A percentile compares a stretch with the other conserved stretches of the same genome.
phyloP scores from a whole-genome alignment of 2,113 vertebrate species.

The Ploceus nigricollis region DNA sequence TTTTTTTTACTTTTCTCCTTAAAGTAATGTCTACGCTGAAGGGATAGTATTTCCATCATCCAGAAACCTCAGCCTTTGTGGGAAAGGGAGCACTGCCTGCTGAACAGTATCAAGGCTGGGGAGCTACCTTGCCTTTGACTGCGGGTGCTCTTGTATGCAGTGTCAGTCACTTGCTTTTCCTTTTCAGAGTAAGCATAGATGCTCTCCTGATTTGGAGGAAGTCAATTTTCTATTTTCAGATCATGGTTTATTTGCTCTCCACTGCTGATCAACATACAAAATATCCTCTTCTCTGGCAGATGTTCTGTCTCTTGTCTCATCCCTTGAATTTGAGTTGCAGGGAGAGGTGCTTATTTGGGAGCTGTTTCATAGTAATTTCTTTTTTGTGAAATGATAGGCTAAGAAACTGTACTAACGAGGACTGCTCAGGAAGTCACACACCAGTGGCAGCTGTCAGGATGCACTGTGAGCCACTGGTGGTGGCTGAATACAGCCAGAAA shows the following conservation, averaged over 20 bases:
- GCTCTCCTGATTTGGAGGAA: not conserved
- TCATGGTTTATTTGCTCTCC: not conserved
- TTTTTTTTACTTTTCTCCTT: not conserved
- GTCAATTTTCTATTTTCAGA: not conserved
- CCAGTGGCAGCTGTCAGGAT: not conserved
- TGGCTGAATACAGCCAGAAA: not conserved
- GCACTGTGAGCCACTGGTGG: not conserved
- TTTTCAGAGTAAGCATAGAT: not conserved
- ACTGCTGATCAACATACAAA: not conserved
- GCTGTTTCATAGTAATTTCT: not conserved
- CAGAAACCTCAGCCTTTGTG: not conserved
- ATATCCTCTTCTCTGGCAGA: not conserved
- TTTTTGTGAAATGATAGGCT: not conserved
- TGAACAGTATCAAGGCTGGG: not conserved
- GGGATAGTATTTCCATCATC: not conserved
- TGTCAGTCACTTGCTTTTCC: not conserved
- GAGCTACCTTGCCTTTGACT: not conserved
- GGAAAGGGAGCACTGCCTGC: not conserved
- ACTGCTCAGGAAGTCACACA: not conserved
- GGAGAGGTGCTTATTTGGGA: not conserved
- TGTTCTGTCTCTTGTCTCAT: not conserved
- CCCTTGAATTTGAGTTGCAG: not conserved
- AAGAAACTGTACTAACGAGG: not conserved
- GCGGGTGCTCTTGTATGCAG: not conserved
- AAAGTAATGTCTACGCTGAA: not conserved